Conservation (phyloP, 2,113 vertebrate genomes). For the Coturnix japonica region DNA sequence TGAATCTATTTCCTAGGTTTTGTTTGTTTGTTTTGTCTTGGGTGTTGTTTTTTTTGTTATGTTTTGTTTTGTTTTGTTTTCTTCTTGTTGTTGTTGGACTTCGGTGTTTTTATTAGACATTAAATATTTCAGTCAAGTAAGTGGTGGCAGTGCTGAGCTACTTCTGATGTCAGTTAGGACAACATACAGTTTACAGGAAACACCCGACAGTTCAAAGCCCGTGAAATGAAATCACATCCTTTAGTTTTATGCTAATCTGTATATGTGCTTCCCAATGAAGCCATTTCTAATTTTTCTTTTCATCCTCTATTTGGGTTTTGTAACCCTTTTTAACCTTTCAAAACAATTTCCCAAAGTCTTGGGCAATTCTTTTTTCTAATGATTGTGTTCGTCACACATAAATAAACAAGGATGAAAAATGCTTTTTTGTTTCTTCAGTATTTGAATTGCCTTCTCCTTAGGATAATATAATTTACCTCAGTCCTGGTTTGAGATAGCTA, state of each 20-base stretch:
- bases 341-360: background rate
- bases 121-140: background rate
- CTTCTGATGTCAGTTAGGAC: background rate
- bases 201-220: background rate
- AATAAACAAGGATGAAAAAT: background rate
- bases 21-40: too few relatives aligned
- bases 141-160: background rate
- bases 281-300: background rate
- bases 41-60: background rate
- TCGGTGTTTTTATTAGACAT: background rate
- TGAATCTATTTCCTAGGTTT: background rate
- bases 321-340: background rate
- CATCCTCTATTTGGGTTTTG: rapidly evolving
- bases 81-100: too few relatives aligned
- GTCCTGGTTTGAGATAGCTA: background rate
- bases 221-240: background rate
- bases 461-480: background rate
- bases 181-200: background rate
- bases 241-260: background rate
- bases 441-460: background rate
- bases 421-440: background rate
- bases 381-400: background rate
- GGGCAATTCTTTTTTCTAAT: background rate
- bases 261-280: background rate
- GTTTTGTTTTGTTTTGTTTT: background rate